phyloP scores from a whole-genome alignment of 1,140 invertebrate genomes.

The Atopsyche davidsoni region DNA sequence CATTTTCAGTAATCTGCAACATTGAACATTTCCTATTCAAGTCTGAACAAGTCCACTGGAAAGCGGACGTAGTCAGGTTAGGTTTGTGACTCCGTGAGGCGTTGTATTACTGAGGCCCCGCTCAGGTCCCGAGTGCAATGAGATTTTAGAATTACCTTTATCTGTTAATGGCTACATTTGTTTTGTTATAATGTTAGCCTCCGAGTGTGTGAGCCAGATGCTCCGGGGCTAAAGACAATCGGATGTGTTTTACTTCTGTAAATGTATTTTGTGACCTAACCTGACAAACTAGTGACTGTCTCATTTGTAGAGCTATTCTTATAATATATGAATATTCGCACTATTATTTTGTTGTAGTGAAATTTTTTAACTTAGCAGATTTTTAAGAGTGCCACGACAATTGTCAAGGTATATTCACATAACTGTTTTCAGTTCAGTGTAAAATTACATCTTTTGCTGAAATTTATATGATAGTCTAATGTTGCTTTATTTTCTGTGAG shows the following conservation, averaged over 20 bases:
- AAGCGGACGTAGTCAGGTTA: constrained; percentile 28
- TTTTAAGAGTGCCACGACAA: constrained; percentile 28
- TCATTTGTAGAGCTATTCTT: constrained; percentile 32
- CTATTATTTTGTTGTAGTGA: constrained; percentile 30
- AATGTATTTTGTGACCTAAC: constrained; percentile 31
- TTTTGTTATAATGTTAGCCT: constrained; percentile 26
- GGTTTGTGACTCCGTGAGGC: constrained; percentile 3
- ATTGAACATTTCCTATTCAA: constrained; percentile 30
- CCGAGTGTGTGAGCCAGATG: constrained; percentile 28
- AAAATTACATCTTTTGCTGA: constrained; percentile 49
- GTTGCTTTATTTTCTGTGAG: constrained; percentile 53
- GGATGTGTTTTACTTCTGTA: constrained; percentile 26
- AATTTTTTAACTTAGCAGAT: constrained; percentile 29
- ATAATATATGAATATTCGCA: constrained; percentile 30
- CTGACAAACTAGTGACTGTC: constrained; percentile 30
- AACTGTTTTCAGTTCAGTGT: constrained; percentile 37
- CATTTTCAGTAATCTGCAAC: constrained; percentile 29
- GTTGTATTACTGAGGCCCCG: neutral
- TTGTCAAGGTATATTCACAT: constrained; percentile 28
- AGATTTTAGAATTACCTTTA: constrained; percentile 15
- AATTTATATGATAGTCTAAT: constrained; percentile 53
- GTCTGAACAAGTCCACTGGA: constrained; percentile 24
- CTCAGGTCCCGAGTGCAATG: constrained; percentile 3
- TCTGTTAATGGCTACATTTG: constrained; percentile 21
- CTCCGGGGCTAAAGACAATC: constrained; percentile 28